These are phyloP conservation scores for Ceratotherium simum DNA, from an alignment of 2,113 vertebrate genomes.

Conservation along the genomic window DNA sequence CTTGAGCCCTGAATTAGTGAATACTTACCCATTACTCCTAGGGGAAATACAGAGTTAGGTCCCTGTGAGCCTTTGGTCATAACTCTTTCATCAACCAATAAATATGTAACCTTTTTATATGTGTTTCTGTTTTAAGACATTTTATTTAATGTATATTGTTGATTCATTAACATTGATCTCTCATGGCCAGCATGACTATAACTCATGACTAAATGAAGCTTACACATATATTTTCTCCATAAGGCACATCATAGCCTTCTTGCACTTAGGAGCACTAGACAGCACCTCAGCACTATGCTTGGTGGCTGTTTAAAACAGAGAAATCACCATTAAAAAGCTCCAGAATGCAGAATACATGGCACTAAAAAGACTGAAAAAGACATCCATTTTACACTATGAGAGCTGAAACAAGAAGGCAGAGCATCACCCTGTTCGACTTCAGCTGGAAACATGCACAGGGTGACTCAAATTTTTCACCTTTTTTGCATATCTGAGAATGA, in stretches of 20 bases:
- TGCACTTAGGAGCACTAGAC: background rate
- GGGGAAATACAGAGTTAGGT: background rate
- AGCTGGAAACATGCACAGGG: background rate
- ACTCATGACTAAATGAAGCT: background rate
- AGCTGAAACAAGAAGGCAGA: background rate
- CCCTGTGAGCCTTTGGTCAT: background rate
- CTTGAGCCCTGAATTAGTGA: background rate
- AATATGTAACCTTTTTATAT: background rate
- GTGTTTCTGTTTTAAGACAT: constrained; percentile 29
- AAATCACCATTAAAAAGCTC: background rate
- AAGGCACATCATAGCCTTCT: background rate
- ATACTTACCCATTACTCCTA: background rate
- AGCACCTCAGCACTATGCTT: background rate
- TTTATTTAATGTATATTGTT: background rate
- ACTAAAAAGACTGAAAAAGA: constrained; percentile 21
- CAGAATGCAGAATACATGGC: background rate
- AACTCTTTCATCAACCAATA: background rate
- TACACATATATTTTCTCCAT: background rate
- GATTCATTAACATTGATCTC: background rate
- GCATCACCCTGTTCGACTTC: background rate
- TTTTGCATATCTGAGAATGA: background rate
- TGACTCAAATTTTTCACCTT: background rate
- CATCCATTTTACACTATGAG: background rate
- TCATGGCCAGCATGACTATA: background rate
- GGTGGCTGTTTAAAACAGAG: background rate